These are phyloP conservation scores for Ectemnius lituratus DNA, from an alignment of 2,888 invertebrate genomes.

Conservation along the genomic window DNA sequence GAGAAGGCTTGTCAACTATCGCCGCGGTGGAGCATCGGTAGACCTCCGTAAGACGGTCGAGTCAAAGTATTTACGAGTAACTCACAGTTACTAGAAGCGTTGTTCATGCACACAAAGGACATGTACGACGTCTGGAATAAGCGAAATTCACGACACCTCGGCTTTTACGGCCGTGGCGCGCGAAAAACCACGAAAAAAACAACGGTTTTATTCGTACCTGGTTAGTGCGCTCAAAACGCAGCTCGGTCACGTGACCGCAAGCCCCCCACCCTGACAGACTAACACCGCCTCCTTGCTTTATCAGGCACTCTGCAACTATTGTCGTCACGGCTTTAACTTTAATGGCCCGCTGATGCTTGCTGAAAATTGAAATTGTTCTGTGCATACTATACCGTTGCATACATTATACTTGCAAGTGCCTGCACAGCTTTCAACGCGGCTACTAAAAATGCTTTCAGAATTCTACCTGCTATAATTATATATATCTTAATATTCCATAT, in stretches of 20 bases:
- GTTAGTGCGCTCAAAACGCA: constrained; percentile 85
- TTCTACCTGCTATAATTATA: too few relatives aligned
- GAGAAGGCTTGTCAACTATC: constrained; percentile 73
- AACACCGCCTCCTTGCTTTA: constrained; percentile 55
- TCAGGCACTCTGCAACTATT: constrained; percentile 36
- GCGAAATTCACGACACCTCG: constrained; percentile 60
- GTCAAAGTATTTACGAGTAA: constrained; percentile 60
- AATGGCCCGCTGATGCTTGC: too few relatives aligned
- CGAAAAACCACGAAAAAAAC: constrained; percentile 73
- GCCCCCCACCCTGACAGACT: constrained; percentile 56
- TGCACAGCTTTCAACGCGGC: too few relatives aligned
- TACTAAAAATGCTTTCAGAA: too few relatives aligned
- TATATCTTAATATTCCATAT: too few relatives aligned
- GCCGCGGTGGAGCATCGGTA: constrained; percentile 66
- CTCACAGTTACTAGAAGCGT: constrained; percentile 62
- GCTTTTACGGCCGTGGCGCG: constrained; percentile 65
- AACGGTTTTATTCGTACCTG: constrained; percentile 81
- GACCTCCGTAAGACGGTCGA: constrained; percentile 60
- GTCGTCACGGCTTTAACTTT: too few relatives aligned
- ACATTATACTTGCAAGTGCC: too few relatives aligned
- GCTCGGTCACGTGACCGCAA: constrained; percentile 82
- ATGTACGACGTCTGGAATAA: constrained; percentile 60
- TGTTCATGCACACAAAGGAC: constrained; percentile 61
- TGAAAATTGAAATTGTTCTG: neutral
- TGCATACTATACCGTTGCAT: constrained; percentile 27